A percentile compares a stretch with the other conserved stretches of the same genome.
Conservation (phyloP, 2,113 vertebrate genomes). For the Haemorhous mexicanus region DNA sequence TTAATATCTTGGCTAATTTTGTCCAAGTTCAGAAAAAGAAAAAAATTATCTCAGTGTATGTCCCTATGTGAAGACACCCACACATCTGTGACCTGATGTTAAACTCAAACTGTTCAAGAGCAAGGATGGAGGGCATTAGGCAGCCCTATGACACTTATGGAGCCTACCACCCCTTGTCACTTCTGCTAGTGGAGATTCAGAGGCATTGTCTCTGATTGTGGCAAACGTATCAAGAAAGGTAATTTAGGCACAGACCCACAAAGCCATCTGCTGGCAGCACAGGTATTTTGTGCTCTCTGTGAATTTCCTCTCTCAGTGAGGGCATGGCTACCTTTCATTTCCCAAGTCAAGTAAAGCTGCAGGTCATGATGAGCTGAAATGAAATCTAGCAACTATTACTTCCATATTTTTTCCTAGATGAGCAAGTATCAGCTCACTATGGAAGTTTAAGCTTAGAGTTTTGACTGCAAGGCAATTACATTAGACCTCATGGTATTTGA, state of each 20-base stretch:
- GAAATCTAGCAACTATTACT: background rate
- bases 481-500: background rate
- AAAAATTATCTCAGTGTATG: background rate
- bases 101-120: background rate
- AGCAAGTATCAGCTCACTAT: background rate
- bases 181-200: background rate
- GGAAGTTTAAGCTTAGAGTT: background rate
- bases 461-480: background rate
- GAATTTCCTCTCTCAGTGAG: background rate
- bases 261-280: background rate
- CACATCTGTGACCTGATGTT: background rate
- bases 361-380: background rate
- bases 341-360: background rate
- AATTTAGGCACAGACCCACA: background rate
- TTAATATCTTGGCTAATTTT: background rate
- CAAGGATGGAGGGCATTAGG: background rate
- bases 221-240: background rate
- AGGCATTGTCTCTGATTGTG: background rate
- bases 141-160: rapidly evolving
- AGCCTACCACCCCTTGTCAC: background rate
- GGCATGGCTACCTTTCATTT: background rate
- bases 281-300: background rate
- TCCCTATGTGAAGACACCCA: background rate
- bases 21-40: background rate
- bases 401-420: background rate